Base-by-base conservation (phyloP, 2,888 invertebrate species). In the Drosophila austrosaltans region DNA sequence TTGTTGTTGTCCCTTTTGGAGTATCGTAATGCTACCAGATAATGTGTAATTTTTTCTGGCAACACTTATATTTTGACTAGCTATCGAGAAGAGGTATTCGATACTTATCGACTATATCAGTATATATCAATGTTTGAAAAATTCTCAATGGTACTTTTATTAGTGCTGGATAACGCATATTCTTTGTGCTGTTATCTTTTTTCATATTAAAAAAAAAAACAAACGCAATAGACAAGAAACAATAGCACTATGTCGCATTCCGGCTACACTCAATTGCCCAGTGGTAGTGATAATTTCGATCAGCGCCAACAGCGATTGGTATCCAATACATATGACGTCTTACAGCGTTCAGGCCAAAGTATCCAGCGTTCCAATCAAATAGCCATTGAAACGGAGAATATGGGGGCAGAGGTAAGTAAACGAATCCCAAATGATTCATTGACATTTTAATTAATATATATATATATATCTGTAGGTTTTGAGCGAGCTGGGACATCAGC, bases 351-450 rank as follows among this genome's bases (percentile, higher is more conserved):
- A 0, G 93, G 94, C 0, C 93, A 94, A 69, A 95, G 95, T 77
- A 93, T 96, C 8, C 94, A 94, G 1, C 93, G 96, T 64, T 95
- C 96, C 0, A 95, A 96, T 77, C 94, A 94, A 86, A 94, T 96
- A 56, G 96, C 97, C 0, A 94, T 95, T 2, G 97, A 97, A 92
- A 96, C 96, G 0, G 97, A 97, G 92, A 94, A 94, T 84, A 94
- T 97, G 76, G 97, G 96, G 5, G 94, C 95, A 0, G 96, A 95
- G 90, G 93, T 92, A 59, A 58, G 25, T 10, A 1, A 40, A 10
- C 10, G 2, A 2, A 36, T 2, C 2, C 8, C n/a, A 36, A 63
- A 20, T 54, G n/a, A 22, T 12, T 39, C 8, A 7, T 7, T 20
- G 10, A 28, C 25, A 56, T 8, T 48, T n/a, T n/a, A 2, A 8